phyloP scores from a whole-genome alignment of 2,797 vertebrate species.

The Neopelma chrysocephalum region DNA sequence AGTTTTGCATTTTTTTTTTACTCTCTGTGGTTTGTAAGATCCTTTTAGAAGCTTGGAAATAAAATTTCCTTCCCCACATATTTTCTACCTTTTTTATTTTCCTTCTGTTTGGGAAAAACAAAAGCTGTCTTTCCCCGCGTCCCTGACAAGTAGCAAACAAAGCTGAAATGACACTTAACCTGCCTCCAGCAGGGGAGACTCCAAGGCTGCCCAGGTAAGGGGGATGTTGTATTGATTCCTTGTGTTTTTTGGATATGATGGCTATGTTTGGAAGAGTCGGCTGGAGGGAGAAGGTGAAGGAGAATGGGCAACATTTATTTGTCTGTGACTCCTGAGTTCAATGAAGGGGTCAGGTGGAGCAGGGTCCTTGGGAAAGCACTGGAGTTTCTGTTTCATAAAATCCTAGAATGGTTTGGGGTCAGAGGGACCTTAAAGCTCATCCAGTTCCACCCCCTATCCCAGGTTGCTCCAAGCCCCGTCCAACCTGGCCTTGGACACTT shows the following conservation, averaged over 20 bases:
- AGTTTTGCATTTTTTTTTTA: slow-evolving; percentile 23
- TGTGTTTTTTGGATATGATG: background rate
- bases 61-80: slow-evolving; percentile 56
- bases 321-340: background rate
- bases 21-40: slow-evolving; percentile 45
- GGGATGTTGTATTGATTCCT: background rate
- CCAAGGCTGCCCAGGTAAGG: background rate
- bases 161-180: background rate
- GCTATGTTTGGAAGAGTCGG: background rate
- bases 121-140: background rate
- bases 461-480: background rate
- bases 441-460: background rate
- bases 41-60: slow-evolving; percentile 64
- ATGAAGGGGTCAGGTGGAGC: background rate
- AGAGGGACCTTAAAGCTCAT: background rate
- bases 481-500: background rate
- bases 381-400: background rate
- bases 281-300: background rate
- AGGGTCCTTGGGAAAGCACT: background rate
- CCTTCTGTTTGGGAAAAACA: background rate
- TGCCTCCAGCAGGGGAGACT: background rate
- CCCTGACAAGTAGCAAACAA: background rate
- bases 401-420: background rate
- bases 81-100: background rate
- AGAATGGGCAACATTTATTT: background rate